Evolutionary conservation across 2,888 invertebrate genomes (phyloP).

Genomic region (Fabriciana adippe): DNA sequence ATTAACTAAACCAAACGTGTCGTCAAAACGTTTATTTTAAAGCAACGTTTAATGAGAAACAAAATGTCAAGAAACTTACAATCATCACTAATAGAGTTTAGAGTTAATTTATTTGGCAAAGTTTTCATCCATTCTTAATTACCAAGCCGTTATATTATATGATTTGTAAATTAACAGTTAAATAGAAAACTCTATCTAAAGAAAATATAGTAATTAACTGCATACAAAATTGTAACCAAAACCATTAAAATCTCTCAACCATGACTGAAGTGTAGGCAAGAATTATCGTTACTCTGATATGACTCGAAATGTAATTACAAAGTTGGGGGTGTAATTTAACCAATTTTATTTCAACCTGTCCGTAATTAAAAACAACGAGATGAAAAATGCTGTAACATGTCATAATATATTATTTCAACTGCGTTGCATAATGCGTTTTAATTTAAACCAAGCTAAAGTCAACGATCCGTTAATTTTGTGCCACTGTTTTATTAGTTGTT

Average conservation of each 20-base stretch:
- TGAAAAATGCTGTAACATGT: slow-evolving; percentile 19
- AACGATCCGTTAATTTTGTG: slow-evolving; percentile 4
- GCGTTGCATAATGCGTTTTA: slow-evolving; percentile 21
- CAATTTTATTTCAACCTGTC: slow-evolving; percentile 32
- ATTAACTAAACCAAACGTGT: too few relatives aligned
- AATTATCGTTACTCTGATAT: slow-evolving; percentile 30
- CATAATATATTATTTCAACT: slow-evolving; percentile 21
- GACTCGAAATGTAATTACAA: slow-evolving; percentile 35
- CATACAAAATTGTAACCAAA: slow-evolving; percentile 24
- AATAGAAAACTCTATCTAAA: slow-evolving; percentile 7
- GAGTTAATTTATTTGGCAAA: neutral
- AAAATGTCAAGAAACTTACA: too few relatives aligned
- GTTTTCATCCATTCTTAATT: neutral
- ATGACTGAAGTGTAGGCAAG: slow-evolving; percentile 29
- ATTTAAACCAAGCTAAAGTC: slow-evolving; percentile 21
- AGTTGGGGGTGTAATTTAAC: slow-evolving; percentile 34
- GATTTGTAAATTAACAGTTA: slow-evolving; percentile 2
- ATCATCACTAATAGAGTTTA: too few relatives aligned
- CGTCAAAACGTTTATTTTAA: too few relatives aligned
- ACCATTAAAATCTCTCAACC: slow-evolving; percentile 27
- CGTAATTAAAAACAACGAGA: slow-evolving; percentile 37
- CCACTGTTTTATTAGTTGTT: slow-evolving; percentile 12
- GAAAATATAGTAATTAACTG: slow-evolving; percentile 17
- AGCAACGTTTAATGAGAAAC: too few relatives aligned
- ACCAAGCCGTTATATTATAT: neutral